A percentile compares a stretch with the other conserved stretches of the same genome.
Conservation (phyloP, 2,888 invertebrate genomes). For the Hydriomena furcata region DNA sequence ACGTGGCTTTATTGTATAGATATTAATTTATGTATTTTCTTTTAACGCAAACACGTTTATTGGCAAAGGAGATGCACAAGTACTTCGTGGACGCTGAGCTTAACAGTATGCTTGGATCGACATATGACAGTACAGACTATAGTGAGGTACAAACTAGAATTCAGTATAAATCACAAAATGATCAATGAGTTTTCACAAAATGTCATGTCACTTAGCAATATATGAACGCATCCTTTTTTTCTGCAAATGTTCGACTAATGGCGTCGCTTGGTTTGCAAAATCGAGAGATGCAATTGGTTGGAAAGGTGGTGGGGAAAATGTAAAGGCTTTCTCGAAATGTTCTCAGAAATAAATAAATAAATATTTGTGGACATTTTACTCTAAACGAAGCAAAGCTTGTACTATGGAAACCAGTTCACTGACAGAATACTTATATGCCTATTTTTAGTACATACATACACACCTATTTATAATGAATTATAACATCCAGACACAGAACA, state of each 20-base stretch:
- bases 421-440: too few relatives aligned
- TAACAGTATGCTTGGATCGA: conserved; percentile 88
- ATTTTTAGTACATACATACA: too few relatives aligned
- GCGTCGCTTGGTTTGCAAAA: background rate
- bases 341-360: too few relatives aligned
- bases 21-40: conserved; percentile 71
- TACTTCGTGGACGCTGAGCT: conserved; percentile 92
- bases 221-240: conserved; percentile 25
- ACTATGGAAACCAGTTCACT: too few relatives aligned
- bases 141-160: conserved; percentile 68
- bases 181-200: conserved; percentile 36
- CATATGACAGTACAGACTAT: conserved; percentile 83
- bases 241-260: conserved; percentile 13
- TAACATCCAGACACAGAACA: too few relatives aligned
- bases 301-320: background rate
- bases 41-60: conserved; percentile 79
- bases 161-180: conserved; percentile 15
- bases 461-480: too few relatives aligned
- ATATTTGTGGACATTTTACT: too few relatives aligned
- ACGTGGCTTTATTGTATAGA: conserved; percentile 29
- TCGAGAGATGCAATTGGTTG: background rate
- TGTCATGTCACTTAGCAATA: conserved; percentile 36
- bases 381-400: too few relatives aligned
- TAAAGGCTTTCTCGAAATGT: too few relatives aligned
- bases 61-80: conserved; percentile 89